A percentile compares a stretch with the other conserved stretches of the same genome.
Conservation (phyloP, 2,797 vertebrate species). For the Lagocephalus sceleratus region DNA sequence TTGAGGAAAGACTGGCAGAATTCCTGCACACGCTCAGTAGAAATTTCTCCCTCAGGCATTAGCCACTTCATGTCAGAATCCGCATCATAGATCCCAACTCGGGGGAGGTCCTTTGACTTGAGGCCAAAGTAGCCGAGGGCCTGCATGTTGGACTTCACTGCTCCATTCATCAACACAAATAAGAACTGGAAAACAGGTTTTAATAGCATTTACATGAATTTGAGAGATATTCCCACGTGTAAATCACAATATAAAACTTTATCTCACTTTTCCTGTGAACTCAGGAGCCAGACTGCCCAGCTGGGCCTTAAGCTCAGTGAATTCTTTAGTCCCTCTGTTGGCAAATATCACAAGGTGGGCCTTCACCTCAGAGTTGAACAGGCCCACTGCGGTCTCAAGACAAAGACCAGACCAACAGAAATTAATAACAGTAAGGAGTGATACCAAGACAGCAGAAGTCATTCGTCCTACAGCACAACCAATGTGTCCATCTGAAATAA, state of each 20-base stretch:
- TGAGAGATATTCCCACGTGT: too few species aligned
- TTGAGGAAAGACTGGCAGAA: conserved; percentile 82
- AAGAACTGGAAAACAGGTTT: conserved; percentile 77
- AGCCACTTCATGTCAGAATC: conserved; percentile 80
- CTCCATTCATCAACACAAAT: conserved; percentile 86
- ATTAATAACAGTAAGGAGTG: neutral
- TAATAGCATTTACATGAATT: neutral
- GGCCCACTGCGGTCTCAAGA: conserved; percentile 81
- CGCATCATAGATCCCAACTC: conserved; percentile 81
- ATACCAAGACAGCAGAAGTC: neutral
- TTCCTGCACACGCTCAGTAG: conserved; percentile 69
- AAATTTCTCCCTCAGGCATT: conserved; percentile 74
- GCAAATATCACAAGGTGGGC: conserved; percentile 87
- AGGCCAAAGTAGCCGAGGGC: conserved; percentile 83
- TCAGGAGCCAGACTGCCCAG: conserved; percentile 74
- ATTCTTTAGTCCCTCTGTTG: conserved; percentile 78
- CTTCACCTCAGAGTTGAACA: conserved; percentile 83
- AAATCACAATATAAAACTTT: too few species aligned
- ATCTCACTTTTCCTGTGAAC: conserved; percentile 73
- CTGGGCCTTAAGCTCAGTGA: conserved; percentile 59
- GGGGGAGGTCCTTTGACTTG: conserved; percentile 82
- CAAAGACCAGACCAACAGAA: conserved; percentile 2
- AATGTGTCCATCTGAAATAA: too few species aligned
- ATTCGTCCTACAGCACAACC: neutral
- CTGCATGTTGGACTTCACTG: conserved; percentile 72